Percentiles rank a stretch among this genome's conserved stretches.
These are phyloP conservation scores for Gyps fulvus DNA, from an alignment of 2,113 vertebrate species.

Conservation along the genomic window DNA sequence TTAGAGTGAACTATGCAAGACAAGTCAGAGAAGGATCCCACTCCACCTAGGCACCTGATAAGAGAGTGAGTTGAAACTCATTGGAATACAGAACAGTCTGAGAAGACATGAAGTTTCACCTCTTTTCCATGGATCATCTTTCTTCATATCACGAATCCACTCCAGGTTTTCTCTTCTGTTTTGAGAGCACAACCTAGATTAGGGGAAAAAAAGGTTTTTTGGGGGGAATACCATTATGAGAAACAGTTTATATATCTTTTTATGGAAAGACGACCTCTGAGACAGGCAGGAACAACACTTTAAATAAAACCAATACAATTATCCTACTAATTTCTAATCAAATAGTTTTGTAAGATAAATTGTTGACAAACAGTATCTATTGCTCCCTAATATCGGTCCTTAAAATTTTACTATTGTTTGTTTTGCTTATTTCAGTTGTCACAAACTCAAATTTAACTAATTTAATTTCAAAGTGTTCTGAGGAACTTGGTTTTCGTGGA, in stretches of 20 bases:
- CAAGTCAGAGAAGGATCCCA: not conserved
- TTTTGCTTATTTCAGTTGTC: not conserved
- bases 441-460: not conserved
- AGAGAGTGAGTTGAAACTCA: not conserved
- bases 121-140: not conserved
- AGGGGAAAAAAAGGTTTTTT: accelerated
- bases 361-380: not conserved
- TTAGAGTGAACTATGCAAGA: not conserved
- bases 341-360: not conserved
- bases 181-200: not conserved
- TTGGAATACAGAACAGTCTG: not conserved
- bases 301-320: not conserved
- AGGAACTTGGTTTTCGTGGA: not conserved
- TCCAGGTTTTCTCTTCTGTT: not conserved
- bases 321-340: not conserved
- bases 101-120: not conserved
- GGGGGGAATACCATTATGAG: not conserved
- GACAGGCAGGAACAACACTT: not conserved
- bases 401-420: not conserved
- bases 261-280: not conserved
- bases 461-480: not conserved
- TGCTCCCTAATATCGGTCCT: not conserved
- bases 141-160: not conserved
- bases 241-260: not conserved
- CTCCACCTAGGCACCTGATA: not conserved